Evolutionary conservation across 2,888 invertebrate genomes (phyloP), one percentile per base, ranked within the genome.

Genomic region (Cistogaster globosa): DNA sequence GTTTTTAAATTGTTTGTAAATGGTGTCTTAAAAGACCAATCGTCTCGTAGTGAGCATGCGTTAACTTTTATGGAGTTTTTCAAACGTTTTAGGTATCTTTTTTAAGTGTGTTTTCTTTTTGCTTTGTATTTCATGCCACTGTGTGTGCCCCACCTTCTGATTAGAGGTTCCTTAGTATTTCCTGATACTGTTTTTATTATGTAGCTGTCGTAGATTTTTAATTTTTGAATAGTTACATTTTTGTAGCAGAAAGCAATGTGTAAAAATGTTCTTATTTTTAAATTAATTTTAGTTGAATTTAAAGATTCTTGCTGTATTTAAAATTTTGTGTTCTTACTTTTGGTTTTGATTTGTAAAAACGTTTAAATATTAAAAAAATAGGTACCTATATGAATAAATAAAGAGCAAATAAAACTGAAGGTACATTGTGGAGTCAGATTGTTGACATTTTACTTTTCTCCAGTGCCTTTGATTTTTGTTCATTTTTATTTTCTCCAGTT

Each of bases 11-110:
- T 36, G 63, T 86, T 90, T 91, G 89, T 91, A 91, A 91, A 91
- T 91, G 91, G 91, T 92, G 91, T 90, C 90, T 89, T 89, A 89
- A 89, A 89, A 89, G 89, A 89, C 92, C 92, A 92, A 92, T 92
- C 92, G 91, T 90, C 89, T 88, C 87, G 71, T 85, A 89, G 63
- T 87, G 89, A 91, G 92, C 92, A 90, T 92, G 92, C 88, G 87
- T 55, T 57, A 79, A 63, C 36, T 55, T 53, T 51, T 65, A 42
- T 65, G 18, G 67, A 79, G 81, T 68, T 18, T 55, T 69, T 65
- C 38, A 2, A 71, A 51, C 53, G 67, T 78, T 82, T 58, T 82
- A 85, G n/a, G 63, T 62, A 58, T 71, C 18, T 57, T 16, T 48
- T 26, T 22, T 53, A 53, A 57, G 57, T 51, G 14, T 77, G 2